These are phyloP conservation scores for Toxotes chatareus DNA, from an alignment of 2,113 vertebrate genomes.

Conservation along the genomic window DNA sequence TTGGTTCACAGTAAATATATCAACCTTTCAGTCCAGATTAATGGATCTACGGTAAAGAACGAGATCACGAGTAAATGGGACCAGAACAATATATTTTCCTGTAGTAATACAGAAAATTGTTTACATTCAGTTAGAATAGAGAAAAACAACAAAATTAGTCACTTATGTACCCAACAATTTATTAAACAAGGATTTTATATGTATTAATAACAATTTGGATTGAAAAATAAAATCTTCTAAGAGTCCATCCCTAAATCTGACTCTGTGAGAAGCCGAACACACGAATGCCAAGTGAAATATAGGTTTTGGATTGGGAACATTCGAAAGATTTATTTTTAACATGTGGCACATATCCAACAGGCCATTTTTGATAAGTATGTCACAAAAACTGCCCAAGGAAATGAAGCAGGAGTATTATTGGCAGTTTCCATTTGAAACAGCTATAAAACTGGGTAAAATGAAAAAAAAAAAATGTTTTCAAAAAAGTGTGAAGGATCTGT, in stretches of 20 bases:
- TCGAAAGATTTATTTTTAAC: conserved; percentile 53
- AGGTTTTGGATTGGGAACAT: conserved; percentile 53
- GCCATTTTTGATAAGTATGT: conserved; percentile 56
- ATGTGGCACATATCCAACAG: conserved; percentile 53
- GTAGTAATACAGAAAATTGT: neutral
- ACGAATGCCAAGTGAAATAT: neutral
- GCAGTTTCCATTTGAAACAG: conserved; percentile 33
- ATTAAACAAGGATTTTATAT: neutral
- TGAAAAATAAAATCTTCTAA: neutral
- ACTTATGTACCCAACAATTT: neutral
- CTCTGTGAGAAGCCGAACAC: neutral
- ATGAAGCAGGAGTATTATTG: conserved; percentile 24
- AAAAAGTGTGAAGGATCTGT: neutral
- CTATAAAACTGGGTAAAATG: conserved; percentile 14
- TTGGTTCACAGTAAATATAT: neutral
- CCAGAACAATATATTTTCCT: neutral
- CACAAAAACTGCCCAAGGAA: conserved; percentile 53
- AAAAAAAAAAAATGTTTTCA: neutral
- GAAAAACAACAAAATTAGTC: neutral
- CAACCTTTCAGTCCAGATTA: neutral
- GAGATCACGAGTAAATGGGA: neutral
- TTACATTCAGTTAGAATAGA: neutral
- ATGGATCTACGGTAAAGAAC: neutral
- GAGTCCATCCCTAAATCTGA: neutral
- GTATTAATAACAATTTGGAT: neutral